These are phyloP conservation scores for Stigmatopora nigra DNA, from an alignment of 2,113 vertebrate species.

Conservation along the genomic window DNA sequence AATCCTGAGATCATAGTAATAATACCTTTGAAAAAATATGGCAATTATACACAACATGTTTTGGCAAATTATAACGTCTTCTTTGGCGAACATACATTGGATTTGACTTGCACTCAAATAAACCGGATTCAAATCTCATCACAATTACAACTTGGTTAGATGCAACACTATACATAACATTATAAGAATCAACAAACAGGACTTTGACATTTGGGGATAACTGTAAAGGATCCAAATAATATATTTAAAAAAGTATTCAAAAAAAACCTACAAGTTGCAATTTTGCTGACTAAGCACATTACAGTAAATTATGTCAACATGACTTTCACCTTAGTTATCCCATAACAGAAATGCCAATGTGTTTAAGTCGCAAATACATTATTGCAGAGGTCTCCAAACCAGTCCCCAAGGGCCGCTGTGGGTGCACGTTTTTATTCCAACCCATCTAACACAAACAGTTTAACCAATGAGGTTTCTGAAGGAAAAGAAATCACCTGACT, in stretches of 20 bases:
- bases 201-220: not conserved
- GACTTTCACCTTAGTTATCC: conserved; percentile 48
- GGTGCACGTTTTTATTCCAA: too few relatives aligned
- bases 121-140: not conserved
- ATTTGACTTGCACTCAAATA: not conserved
- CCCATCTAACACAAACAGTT: too few relatives aligned
- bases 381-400: too few relatives aligned
- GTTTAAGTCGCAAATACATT: too few relatives aligned
- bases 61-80: not conserved
- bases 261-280: conserved; percentile 61
- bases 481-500: too few relatives aligned
- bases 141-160: not conserved
- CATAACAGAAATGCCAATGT: conserved; percentile 14
- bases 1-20: conserved; percentile 61
- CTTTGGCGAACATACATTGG: not conserved
- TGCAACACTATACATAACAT: not conserved
- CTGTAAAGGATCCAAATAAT: not conserved
- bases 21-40: too few relatives aligned
- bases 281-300: conserved; percentile 56
- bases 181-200: not conserved
- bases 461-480: too few relatives aligned
- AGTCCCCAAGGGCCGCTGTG: too few relatives aligned
- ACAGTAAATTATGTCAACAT: conserved; percentile 44
- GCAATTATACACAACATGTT: not conserved
- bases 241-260: conserved; percentile 8